Conservation (phyloP, 2,797 vertebrate species). For the Betta splendens region DNA sequence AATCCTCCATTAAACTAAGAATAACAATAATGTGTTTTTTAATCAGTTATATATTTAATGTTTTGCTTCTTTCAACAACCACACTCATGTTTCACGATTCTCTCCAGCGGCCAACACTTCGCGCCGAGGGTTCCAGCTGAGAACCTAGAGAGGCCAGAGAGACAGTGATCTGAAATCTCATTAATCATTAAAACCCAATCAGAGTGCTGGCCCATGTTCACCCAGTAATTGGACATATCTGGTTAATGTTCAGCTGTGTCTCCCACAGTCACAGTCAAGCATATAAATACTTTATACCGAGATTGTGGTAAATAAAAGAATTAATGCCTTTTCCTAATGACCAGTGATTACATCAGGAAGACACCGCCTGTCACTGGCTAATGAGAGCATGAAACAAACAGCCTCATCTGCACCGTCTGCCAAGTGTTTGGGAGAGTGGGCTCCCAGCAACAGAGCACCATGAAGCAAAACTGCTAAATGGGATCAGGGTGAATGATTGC, state of each 20-base stretch:
- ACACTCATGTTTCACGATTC: constrained; percentile 10
- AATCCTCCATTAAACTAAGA: no score
- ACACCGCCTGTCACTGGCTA: constrained; percentile 66
- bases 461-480: constrained; percentile 25
- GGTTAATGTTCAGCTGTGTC: constrained; percentile 59
- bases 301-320: constrained; percentile 71
- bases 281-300: constrained; percentile 62
- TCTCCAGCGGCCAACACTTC: constrained; percentile 12
- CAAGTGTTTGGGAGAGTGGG: constrained; percentile 45
- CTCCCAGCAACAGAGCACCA: constrained; percentile 51
- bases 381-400: constrained; percentile 66
- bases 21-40: no score
- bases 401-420: constrained; percentile 55
- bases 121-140: constrained; percentile 24
- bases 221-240: constrained; percentile 66
- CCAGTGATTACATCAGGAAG: constrained; percentile 75
- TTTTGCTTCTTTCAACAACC: no score
- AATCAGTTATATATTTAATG: no score
- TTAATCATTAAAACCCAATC: constrained; percentile 71
- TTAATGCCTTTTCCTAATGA: constrained; percentile 71
- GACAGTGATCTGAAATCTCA: constrained; percentile 56
- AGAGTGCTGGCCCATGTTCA: constrained; percentile 46
- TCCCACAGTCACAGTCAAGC: constrained; percentile 46
- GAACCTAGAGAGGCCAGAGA: constrained; percentile 28
- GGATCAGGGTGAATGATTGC: constrained; percentile 13